Percentiles rank a stretch among this genome's conserved stretches.
phyloP scores from a whole-genome alignment of 1,140 invertebrate genomes.

The Cyrtorhinus lividipennis region DNA sequence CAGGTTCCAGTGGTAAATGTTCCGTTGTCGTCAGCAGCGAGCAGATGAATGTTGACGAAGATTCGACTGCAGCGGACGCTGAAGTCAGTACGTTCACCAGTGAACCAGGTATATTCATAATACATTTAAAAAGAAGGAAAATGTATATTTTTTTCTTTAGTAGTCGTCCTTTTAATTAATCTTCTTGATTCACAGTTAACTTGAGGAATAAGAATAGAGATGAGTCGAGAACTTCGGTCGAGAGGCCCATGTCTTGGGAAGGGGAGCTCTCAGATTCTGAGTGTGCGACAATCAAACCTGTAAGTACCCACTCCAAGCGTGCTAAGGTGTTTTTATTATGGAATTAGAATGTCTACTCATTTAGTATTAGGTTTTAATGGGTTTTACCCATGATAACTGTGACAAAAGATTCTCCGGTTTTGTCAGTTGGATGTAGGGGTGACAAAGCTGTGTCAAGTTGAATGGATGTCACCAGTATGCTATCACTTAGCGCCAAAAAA shows the following conservation, averaged over 20 bases:
- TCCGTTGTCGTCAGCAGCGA: constrained; percentile 22
- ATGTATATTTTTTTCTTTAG: neutral
- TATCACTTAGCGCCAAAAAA: too few species aligned
- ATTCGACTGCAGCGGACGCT: constrained; percentile 37
- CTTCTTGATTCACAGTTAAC: constrained; percentile 29
- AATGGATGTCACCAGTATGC: too few species aligned
- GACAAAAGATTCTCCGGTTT: too few species aligned
- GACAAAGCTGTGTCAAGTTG: too few species aligned
- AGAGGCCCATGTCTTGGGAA: constrained; percentile 81
- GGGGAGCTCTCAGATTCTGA: constrained; percentile 69
- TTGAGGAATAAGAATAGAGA: constrained; percentile 35
- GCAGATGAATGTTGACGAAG: constrained; percentile 28
- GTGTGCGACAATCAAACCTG: constrained; percentile 35
- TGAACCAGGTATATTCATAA: constrained; percentile 11
- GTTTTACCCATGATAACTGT: too few species aligned
- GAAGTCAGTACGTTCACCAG: constrained; percentile 40
- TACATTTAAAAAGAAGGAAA: neutral
- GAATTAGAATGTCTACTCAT: too few species aligned
- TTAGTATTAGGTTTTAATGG: neutral
- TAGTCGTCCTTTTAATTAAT: neutral
- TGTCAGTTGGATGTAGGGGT: too few species aligned
- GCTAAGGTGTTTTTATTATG: too few species aligned
- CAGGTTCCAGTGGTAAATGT: constrained; percentile 20
- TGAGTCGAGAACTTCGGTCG: constrained; percentile 30
- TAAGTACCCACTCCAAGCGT: constrained; percentile 13